Evolutionary conservation across 2,888 invertebrate genomes (phyloP).

Genomic region (Gisinianus flammeolus): DNA sequence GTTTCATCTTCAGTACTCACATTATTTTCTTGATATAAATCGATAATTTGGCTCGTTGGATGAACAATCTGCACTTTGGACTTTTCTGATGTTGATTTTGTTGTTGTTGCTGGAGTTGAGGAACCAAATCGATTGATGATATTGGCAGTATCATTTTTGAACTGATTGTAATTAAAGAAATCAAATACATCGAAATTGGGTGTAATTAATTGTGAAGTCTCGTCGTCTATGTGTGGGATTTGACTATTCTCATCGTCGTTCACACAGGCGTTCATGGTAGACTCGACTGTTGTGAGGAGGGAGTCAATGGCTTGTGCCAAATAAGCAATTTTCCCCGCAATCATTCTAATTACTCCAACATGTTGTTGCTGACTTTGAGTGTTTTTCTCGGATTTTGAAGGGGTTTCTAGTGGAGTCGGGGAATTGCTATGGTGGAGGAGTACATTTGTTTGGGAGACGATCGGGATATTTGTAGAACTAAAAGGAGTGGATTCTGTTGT

Average conservation of each 20-base stretch:
- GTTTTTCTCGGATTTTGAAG: neutral
- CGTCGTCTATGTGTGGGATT: neutral
- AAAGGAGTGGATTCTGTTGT: no score
- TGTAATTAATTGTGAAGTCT: neutral
- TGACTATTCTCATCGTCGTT: neutral
- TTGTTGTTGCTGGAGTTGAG: neutral
- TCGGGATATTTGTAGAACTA: no score
- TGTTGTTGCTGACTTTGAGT: neutral
- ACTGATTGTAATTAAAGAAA: neutral
- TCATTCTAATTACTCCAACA: conserved; percentile 14
- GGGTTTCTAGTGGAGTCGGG: neutral
- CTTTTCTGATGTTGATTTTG: neutral
- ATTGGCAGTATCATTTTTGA: neutral
- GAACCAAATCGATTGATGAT: neutral
- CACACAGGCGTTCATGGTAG: neutral
- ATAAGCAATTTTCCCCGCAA: conserved; percentile 27
- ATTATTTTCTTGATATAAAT: neutral
- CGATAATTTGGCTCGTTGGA: neutral
- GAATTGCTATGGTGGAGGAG: no score
- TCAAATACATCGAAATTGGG: neutral
- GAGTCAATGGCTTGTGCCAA: conserved; percentile 18
- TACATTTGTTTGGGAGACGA: no score
- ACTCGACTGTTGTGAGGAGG: conserved; percentile 17
- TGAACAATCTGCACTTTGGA: neutral
- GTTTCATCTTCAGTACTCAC: neutral